Evolutionary conservation across 2,797 vertebrate species (phyloP), one percentile per base, ranked within the genome.

Genomic region (Amazona ochrocephala): DNA sequence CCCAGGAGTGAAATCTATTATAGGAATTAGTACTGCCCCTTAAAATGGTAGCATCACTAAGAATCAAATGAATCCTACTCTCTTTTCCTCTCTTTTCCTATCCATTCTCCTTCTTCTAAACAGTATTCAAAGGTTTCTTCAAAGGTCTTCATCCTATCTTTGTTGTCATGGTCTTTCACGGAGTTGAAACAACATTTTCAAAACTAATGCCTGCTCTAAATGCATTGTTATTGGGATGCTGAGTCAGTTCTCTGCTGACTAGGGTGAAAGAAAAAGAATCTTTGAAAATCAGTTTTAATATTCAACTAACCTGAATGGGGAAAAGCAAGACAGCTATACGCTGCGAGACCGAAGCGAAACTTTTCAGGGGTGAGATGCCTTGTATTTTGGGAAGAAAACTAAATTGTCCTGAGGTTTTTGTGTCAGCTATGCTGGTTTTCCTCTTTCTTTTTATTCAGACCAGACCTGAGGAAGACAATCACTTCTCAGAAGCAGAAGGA

Each of bases 21-120:
- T 90, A 90, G 93, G 97, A 96, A 97, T 96, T 97, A 96, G 94
- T 85, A 84, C 41, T 90, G 90, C 91, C 86, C 73, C 84, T 93
- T 90, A 94, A 97, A 96, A 96, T 66, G 81, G 94, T 90, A 95
- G 92, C 94, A 97, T 96, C 92, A 41, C 96, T 96, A 97, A 96
- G 91, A 54, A 95, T 91, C 70, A 70, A 91, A 91, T 93, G 87
- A 97, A 95, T 96, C 95, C 88, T 94, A 76, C 90, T 94, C 91
- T 34, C 34, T 34, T 34, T 34, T 34, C 34, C 34, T 93, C 93
- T 86, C 89, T 95, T 95, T 95, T 90, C 61, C 91, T 93, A 83
- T 32, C 87, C 77, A 93, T 93, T 96, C 94, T 96, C 80, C 87
- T 67, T 11, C 91, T 93, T 84, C 83, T 87, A 91, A 96, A 96